These are phyloP conservation scores for Callospermophilus lateralis DNA, from an alignment of 2,113 vertebrate species.

Conservation along the genomic window DNA sequence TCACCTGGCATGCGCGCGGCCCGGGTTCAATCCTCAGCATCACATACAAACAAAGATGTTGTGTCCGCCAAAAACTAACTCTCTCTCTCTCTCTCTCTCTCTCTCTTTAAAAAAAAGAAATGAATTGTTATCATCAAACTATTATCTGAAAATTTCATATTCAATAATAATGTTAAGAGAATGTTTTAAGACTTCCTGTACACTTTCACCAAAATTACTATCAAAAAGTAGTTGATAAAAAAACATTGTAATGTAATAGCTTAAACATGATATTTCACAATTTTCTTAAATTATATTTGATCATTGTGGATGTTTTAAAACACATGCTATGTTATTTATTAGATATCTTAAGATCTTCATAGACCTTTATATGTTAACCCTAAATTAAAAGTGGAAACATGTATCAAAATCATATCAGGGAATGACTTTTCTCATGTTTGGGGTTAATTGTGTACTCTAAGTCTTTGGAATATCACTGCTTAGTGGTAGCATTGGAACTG, in stretches of 20 bases:
- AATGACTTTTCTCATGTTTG: neutral
- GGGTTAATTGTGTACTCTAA: neutral
- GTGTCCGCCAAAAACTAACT: too few species aligned
- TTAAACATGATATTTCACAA: neutral
- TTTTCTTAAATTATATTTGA: conserved; percentile 20
- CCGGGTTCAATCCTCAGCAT: too few species aligned
- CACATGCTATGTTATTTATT: neutral
- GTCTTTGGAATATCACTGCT: neutral
- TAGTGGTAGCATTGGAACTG: neutral
- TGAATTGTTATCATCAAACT: neutral
- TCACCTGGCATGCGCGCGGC: too few species aligned
- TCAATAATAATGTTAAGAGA: neutral
- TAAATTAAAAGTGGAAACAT: neutral
- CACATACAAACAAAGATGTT: too few species aligned
- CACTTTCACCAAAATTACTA: neutral
- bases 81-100: too few species aligned
- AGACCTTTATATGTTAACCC: neutral
- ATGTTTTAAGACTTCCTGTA: neutral
- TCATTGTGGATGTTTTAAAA: neutral
- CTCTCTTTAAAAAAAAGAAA: too few species aligned
- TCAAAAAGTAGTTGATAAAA: neutral
- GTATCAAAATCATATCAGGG: neutral
- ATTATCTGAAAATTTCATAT: neutral
- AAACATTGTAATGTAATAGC: neutral
- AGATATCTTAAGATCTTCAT: neutral